phyloP scores from a whole-genome alignment of 30 jellyfish, hydroid and myxozoan genomes.

The Turritopsis rubra region DNA sequence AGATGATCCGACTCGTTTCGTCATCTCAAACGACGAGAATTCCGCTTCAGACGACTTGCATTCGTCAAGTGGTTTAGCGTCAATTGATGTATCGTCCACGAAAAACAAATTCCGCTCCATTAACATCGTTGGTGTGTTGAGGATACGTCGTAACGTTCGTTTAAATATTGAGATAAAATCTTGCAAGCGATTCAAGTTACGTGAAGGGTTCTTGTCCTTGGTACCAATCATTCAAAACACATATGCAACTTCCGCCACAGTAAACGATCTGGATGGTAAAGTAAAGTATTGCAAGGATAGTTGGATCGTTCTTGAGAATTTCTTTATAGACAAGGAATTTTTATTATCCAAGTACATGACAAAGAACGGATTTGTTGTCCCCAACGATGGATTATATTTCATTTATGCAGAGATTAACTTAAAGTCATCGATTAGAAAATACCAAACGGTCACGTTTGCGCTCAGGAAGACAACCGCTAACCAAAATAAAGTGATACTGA shows the following conservation, averaged over 20 bases:
- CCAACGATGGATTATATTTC: not conserved
- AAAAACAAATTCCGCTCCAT: not conserved
- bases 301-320: slow-evolving; percentile 8
- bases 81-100: not conserved
- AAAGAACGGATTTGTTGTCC: not conserved
- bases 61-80: not conserved
- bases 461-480: not conserved
- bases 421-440: not conserved
- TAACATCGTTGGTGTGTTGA: not conserved
- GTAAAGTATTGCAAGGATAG: not conserved
- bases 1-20: not conserved
- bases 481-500: not conserved
- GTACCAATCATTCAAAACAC: not conserved
- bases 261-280: not conserved
- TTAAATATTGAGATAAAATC: not conserved
- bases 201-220: not conserved
- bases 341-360: slow-evolving; percentile 10
- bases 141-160: not conserved
- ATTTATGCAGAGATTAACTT: not conserved
- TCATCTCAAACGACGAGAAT: not conserved
- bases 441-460: not conserved
- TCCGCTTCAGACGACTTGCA: not conserved
- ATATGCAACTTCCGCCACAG: not conserved
- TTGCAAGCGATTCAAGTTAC: not conserved
- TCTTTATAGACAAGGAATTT: not conserved